Evolutionary conservation across 2,113 vertebrate species (phyloP).

Genomic region (Atlantisia rogersi): DNA sequence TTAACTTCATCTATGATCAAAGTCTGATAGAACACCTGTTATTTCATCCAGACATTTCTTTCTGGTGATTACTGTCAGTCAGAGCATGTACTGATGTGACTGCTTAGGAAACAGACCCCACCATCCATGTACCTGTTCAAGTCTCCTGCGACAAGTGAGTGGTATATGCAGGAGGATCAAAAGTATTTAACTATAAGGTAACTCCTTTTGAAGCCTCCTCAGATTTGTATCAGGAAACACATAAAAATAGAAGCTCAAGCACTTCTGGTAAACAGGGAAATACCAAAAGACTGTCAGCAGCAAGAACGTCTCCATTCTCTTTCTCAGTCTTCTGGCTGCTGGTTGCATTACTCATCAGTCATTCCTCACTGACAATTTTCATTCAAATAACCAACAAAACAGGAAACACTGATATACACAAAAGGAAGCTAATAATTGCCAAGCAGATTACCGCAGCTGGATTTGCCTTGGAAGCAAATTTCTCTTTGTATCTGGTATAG

Average conservation of each 20-base stretch:
- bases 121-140: neutral
- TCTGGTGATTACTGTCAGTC: neutral
- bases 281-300: neutral
- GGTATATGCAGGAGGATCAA: neutral
- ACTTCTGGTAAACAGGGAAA: neutral
- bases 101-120: neutral
- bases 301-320: neutral
- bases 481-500: neutral
- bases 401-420: neutral
- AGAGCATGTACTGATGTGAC: accelerated
- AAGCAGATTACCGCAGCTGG: neutral
- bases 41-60: neutral
- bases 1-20: neutral
- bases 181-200: neutral
- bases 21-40: neutral
- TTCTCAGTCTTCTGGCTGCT: neutral
- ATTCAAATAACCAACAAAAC: neutral
- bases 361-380: neutral
- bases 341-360: neutral
- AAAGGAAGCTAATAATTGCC: neutral
- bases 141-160: neutral
- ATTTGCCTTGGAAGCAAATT: neutral
- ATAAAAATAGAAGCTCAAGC: neutral
- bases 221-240: neutral
- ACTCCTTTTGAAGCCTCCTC: neutral